Conservation (phyloP, 2,797 vertebrate species). For the Scleropages formosus region DNA sequence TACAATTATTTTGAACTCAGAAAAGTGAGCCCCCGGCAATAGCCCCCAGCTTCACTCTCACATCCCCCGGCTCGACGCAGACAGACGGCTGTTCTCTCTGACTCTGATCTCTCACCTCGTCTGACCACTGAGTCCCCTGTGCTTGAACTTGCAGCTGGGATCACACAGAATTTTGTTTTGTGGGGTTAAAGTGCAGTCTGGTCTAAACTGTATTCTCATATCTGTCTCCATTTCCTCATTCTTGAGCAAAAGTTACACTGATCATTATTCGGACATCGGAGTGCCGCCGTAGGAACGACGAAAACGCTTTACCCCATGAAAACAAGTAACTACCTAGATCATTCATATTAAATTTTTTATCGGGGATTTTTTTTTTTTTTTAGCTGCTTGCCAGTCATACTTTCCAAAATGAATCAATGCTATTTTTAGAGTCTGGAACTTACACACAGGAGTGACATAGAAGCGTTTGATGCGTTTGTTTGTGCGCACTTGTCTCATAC, state of each 20-base stretch:
- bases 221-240: constrained; percentile 10
- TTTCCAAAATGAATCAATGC: no score
- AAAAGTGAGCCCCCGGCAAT: not conserved
- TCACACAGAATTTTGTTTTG: constrained; percentile 52
- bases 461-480: not conserved
- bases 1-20: not conserved
- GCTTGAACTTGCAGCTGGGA: constrained; percentile 63
- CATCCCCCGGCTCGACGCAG: constrained; percentile 2
- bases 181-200: constrained; percentile 37
- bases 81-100: not conserved
- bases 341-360: no score
- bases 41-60: constrained; percentile 19
- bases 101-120: constrained; percentile 12
- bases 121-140: constrained; percentile 36
- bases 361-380: not conserved
- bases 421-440: not conserved
- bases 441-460: not conserved
- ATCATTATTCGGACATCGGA: not conserved
- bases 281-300: no score
- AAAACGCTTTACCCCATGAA: no score
- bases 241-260: not conserved
- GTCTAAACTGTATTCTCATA: constrained; percentile 10
- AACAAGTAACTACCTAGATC: not conserved
- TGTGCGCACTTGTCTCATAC: not conserved
- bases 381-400: not conserved